These are phyloP conservation scores for Brachyistius frenatus DNA, from an alignment of 2,113 vertebrate genomes.

Conservation along the genomic window DNA sequence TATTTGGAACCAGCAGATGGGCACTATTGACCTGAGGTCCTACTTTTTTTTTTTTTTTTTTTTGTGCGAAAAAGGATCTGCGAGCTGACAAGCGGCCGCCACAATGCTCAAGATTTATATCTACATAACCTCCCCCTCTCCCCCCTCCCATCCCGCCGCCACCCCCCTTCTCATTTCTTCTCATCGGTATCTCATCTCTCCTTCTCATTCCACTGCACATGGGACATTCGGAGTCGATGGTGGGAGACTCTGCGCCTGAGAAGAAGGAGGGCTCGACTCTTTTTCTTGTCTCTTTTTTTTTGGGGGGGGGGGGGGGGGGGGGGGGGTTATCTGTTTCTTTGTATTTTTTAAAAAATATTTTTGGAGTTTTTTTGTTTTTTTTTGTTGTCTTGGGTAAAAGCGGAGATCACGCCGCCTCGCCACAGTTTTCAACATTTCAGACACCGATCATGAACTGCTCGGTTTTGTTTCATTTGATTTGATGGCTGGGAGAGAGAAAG, in stretches of 20 bases:
- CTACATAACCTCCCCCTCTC: constrained; percentile 25
- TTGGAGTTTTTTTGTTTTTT: not conserved
- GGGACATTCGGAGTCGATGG: constrained; percentile 64
- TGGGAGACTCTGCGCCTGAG: constrained; percentile 60
- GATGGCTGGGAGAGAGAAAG: not conserved
- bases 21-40: constrained; percentile 73
- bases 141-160: constrained; percentile 63
- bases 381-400: not conserved
- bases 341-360: not conserved
- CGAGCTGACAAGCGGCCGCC: constrained; percentile 65
- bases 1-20: constrained; percentile 80
- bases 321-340: not conserved
- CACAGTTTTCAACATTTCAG: constrained; percentile 85
- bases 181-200: too few relatives aligned
- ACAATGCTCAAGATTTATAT: constrained; percentile 59
- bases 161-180: too few relatives aligned
- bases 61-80: constrained; percentile 63
- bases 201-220: constrained; percentile 70
- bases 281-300: constrained; percentile 30
- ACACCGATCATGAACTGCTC: constrained; percentile 70
- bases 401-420: constrained; percentile 71
- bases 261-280: constrained; percentile 58
- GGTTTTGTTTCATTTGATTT: constrained; percentile 78
- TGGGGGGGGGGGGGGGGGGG: not conserved
- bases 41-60: constrained; percentile 32